Conservation (phyloP, 2,113 vertebrate genomes). For the Microtus richardsoni region DNA sequence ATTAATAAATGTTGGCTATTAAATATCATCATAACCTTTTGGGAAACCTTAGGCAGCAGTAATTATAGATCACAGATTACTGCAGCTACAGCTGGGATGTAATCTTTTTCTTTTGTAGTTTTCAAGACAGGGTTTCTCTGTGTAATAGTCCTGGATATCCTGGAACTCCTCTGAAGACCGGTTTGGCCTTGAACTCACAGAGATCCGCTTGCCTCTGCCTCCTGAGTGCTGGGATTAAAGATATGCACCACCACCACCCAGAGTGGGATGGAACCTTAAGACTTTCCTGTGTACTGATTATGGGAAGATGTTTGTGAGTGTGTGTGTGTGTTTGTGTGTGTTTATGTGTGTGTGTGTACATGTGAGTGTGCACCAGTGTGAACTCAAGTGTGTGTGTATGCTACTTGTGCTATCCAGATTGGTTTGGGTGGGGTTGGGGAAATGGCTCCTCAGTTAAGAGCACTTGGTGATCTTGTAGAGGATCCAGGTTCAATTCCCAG, state of each 20-base stretch:
- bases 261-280: not conserved
- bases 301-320: not conserved
- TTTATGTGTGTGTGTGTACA: fast-evolving
- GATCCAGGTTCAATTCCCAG: not conserved
- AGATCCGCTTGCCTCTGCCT: not conserved
- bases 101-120: not conserved
- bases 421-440: not conserved
- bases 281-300: not conserved
- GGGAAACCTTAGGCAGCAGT: not conserved
- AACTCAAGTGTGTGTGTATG: not conserved
- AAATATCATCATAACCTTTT: not conserved
- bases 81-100: not conserved
- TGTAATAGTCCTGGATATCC: not conserved
- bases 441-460: not conserved
- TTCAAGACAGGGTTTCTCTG: not conserved
- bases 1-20: not conserved
- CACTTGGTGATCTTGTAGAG: not conserved
- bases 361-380: no score
- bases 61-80: not conserved
- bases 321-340: not conserved
- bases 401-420: not conserved
- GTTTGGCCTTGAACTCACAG: not conserved
- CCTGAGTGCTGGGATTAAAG: not conserved
- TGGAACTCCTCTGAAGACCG: not conserved
- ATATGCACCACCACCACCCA: fast-evolving